Conservation (phyloP, 2,888 invertebrate genomes). For the Amphipoea oculea region DNA sequence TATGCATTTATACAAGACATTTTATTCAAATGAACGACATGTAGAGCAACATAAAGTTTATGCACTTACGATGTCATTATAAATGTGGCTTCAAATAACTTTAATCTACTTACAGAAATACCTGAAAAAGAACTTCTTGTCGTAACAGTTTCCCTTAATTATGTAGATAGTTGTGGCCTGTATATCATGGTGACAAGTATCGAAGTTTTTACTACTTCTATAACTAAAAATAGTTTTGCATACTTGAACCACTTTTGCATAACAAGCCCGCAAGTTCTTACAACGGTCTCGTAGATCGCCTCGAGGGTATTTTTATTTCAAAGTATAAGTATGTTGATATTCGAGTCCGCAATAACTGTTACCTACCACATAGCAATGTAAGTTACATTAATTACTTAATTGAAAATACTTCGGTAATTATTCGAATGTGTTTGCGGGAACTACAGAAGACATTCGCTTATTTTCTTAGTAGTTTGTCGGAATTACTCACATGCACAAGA, state of each 20-base stretch:
- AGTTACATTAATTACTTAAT: slow-evolving; percentile 46
- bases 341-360: slow-evolving; percentile 43
- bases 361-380: slow-evolving; percentile 30
- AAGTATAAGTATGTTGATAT: slow-evolving; percentile 30
- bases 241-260: slow-evolving; percentile 56
- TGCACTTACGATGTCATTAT: slow-evolving; percentile 10
- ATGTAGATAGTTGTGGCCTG: slow-evolving; percentile 34
- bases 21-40: slow-evolving; percentile 18
- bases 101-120: slow-evolving; percentile 16
- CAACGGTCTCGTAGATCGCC: slow-evolving; percentile 29
- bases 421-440: slow-evolving; percentile 27
- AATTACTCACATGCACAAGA: slow-evolving; percentile 19
- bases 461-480: slow-evolving; percentile 25
- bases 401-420: slow-evolving; percentile 45
- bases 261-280: slow-evolving; percentile 49
- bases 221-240: slow-evolving; percentile 55
- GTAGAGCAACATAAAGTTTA: slow-evolving; percentile 23
- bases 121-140: slow-evolving; percentile 20
- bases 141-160: slow-evolving; percentile 40
- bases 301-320: slow-evolving; percentile 36
- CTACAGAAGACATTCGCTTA: slow-evolving; percentile 24
- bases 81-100: slow-evolving; percentile 30
- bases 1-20: slow-evolving; percentile 30
- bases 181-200: slow-evolving; percentile 48
- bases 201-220: slow-evolving; percentile 46